phyloP scores from a whole-genome alignment of 2,797 vertebrate genomes.

The Apodemus agrarius region DNA sequence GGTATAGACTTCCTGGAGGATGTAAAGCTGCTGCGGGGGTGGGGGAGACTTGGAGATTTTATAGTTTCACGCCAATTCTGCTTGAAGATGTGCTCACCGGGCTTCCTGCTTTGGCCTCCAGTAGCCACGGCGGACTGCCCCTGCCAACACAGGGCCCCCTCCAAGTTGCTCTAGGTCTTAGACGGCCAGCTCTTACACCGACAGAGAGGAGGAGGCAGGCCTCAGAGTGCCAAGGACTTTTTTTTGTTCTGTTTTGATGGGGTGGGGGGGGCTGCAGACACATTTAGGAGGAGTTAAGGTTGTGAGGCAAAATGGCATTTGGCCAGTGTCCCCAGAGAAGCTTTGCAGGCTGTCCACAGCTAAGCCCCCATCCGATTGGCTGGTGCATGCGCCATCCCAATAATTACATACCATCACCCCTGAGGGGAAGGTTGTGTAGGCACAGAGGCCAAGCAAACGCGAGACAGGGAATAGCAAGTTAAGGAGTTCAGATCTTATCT shows the following conservation, averaged over 20 bases:
- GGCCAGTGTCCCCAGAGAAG: neutral
- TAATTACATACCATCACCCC: slow-evolving; percentile 66
- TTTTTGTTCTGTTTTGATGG: neutral
- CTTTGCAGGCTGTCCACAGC: neutral
- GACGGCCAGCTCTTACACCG: slow-evolving; percentile 15
- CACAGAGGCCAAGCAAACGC: slow-evolving; percentile 64
- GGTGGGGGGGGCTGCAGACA: neutral
- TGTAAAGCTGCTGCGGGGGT: neutral
- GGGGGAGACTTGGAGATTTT: neutral
- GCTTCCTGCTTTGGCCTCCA: neutral
- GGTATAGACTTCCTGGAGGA: neutral
- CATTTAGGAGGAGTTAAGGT: slow-evolving; percentile 16
- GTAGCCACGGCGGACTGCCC: neutral
- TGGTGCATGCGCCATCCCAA: neutral
- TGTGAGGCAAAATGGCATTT: slow-evolving; percentile 29
- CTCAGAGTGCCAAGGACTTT: slow-evolving; percentile 52
- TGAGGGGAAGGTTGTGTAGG: slow-evolving; percentile 37
- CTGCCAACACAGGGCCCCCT: neutral
- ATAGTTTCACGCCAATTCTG: too few relatives aligned
- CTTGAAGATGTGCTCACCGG: neutral
- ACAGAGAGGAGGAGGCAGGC: slow-evolving; percentile 45
- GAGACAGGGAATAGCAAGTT: slow-evolving; percentile 65
- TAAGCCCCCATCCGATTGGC: slow-evolving; percentile 16
- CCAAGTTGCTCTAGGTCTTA: neutral
- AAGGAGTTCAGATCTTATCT: slow-evolving; percentile 79